Evolutionary conservation across 2,888 invertebrate species (phyloP), one percentile per base, ranked within the genome.

Genomic region (Clusia tigrina): DNA sequence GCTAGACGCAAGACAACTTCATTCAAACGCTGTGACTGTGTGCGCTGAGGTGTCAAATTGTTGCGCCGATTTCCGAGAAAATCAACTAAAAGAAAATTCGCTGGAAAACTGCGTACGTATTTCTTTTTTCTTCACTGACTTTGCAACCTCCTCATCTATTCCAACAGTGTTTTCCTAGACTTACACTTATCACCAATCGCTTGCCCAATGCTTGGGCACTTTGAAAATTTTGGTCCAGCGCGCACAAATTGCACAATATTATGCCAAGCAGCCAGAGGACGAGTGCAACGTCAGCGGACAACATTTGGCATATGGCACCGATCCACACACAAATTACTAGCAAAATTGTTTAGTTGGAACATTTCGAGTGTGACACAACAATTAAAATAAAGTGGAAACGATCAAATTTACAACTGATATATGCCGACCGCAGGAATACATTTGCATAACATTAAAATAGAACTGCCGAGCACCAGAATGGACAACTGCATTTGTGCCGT

Each of bases 341-440:
- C 42, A 42, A 42, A 42, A 15, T 42, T 57, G 46, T 32, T 42
- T 24, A 59, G 46, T 20, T 51, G 55, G 38, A 60, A 63, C 68
- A 64, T 71, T 68, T 67, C 67, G 65, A 68, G 66, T 67, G 76
- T 77, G 76, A 79, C 78, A 77, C 71, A 74, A 74, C 79, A 79
- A 79, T 79, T 79, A 80, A 79, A 78, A 69, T 79, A 77, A 79
- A 79, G 79, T 79, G 79, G 73, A 79, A 79, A 80, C 79, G 81
- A 79, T 79, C 79, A 80, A 80, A 69, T 69, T 66, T 67, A 72
- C 70, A 66, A 60, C 20, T 20, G 48, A 48, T 48, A 20, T 20
- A 5, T 5, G 48, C 20, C 3, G n/a, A 48, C 48, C 48, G 15
- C 48, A 48, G 18, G 22, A 18, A 20, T 48, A 22, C 76, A 79